These are phyloP conservation scores for Stichodactyla mertensii DNA, from an alignment of 64 coral and sea anemone genomes.

Conservation along the genomic window DNA sequence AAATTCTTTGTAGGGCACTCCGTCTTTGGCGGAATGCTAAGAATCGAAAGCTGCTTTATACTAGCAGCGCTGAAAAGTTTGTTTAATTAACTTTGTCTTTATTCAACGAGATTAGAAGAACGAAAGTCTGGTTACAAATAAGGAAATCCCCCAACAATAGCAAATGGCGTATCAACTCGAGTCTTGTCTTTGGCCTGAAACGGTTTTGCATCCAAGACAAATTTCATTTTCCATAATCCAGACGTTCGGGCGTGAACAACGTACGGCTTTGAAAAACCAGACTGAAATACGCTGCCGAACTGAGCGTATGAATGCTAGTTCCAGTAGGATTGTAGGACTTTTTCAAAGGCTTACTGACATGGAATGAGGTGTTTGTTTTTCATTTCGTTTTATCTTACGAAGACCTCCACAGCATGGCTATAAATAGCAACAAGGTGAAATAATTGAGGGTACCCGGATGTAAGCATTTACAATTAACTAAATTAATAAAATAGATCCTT, in stretches of 20 bases:
- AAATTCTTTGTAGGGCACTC: not conserved
- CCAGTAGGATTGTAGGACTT: too few species aligned
- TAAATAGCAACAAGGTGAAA: not conserved
- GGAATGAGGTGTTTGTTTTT: not conserved
- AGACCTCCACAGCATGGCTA: not conserved
- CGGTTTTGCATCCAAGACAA: not conserved
- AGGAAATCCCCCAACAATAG: not conserved
- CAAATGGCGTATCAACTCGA: not conserved
- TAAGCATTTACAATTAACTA: not conserved
- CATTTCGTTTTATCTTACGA: not conserved
- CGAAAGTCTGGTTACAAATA: constrained; percentile 17
- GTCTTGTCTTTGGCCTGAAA: not conserved
- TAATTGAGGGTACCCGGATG: not conserved
- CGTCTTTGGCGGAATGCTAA: not conserved
- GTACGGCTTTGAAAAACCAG: too few species aligned
- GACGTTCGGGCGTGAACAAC: not conserved
- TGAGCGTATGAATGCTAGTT: too few species aligned
- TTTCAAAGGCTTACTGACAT: not conserved
- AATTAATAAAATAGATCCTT: too few species aligned
- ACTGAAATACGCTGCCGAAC: too few species aligned
- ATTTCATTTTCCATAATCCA: not conserved
- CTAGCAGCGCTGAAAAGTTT: not conserved
- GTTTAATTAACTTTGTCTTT: not conserved
- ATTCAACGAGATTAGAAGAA: not conserved
- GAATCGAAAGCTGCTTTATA: constrained; percentile 4